phyloP scores from a whole-genome alignment of 2,888 invertebrate genomes.

The Parnassius mnemosyne region DNA sequence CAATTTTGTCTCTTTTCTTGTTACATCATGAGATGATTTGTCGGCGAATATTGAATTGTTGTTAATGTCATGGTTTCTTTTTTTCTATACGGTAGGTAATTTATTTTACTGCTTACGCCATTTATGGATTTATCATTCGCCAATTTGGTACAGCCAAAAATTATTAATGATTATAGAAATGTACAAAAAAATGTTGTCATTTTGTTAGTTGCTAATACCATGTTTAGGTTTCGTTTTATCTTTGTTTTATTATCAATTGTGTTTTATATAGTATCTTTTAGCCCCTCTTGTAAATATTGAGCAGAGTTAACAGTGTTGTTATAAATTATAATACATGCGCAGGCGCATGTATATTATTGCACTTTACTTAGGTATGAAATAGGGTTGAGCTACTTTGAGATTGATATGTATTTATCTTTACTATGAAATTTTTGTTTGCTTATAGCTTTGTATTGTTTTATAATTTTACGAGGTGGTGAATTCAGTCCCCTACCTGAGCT shows the following conservation, averaged over 20 bases:
- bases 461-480: background rate
- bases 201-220: constrained; percentile 5
- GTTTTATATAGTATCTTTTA: background rate
- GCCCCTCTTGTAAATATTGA: background rate
- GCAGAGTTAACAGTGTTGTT: background rate
- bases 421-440: constrained; percentile 14
- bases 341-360: constrained; percentile 13
- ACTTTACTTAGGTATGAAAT: constrained; percentile 1
- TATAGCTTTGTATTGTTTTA: constrained; percentile 3
- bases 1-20: no score
- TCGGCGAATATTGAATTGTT: no score
- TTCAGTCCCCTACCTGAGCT: background rate
- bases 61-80: no score
- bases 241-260: background rate
- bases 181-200: constrained; percentile 11
- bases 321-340: constrained; percentile 8
- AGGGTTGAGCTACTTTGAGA: constrained; percentile 1
- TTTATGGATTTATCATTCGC: constrained; percentile 3
- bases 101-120: background rate
- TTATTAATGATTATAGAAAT: constrained; percentile 1
- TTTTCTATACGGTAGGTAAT: background rate
- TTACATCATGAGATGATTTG: no score
- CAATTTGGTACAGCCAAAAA: constrained; percentile 7
- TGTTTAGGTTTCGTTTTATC: constrained; percentile 7
- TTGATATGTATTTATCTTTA: constrained; percentile 11